Evolutionary conservation across 2,797 vertebrate species (phyloP).

Genomic region (Urophycis tenuis): DNA sequence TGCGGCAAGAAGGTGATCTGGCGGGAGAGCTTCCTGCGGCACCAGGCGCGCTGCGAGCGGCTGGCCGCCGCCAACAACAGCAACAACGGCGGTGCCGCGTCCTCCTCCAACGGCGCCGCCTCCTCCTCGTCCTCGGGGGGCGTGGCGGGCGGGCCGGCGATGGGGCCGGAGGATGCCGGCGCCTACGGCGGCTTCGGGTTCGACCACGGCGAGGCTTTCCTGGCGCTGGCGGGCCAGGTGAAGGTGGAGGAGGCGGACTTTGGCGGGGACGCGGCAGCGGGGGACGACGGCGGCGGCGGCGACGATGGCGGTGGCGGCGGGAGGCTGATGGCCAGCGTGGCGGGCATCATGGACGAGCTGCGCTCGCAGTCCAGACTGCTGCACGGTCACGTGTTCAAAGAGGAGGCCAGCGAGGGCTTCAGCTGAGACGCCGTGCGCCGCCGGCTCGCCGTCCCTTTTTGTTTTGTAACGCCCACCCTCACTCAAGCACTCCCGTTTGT

Average conservation of each 20-base stretch:
- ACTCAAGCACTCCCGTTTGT: constrained; percentile 3
- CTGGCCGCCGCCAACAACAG: constrained; percentile 46
- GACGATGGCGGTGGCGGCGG: constrained; percentile 54
- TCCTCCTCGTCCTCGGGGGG: not conserved
- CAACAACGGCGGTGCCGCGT: not conserved
- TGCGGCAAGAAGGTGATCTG: constrained; percentile 93
- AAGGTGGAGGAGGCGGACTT: constrained; percentile 70
- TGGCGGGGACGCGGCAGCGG: constrained; percentile 37
- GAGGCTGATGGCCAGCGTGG: constrained; percentile 52
- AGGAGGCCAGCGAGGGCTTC: constrained; percentile 62
- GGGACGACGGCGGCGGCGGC: constrained; percentile 13
- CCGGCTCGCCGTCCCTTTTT: no score
- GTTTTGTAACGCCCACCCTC: not conserved
- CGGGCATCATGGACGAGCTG: constrained; percentile 52
- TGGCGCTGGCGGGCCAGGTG: constrained; percentile 56
- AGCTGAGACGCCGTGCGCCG: constrained; percentile 37
- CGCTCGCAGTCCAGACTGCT: constrained; percentile 43
- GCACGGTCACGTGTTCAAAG: constrained; percentile 56
- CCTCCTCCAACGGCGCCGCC: not conserved
- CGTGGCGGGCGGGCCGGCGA: not conserved
- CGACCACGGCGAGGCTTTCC: constrained; percentile 55
- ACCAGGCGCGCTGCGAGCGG: constrained; percentile 81
- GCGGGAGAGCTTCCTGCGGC: constrained; percentile 90
- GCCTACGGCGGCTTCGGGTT: constrained; percentile 52
- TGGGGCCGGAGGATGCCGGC: constrained; percentile 28